A percentile compares a stretch with the other conserved stretches of the same genome.
phyloP scores from a whole-genome alignment of 2,113 vertebrate species.

The Dinomys branickii region DNA sequence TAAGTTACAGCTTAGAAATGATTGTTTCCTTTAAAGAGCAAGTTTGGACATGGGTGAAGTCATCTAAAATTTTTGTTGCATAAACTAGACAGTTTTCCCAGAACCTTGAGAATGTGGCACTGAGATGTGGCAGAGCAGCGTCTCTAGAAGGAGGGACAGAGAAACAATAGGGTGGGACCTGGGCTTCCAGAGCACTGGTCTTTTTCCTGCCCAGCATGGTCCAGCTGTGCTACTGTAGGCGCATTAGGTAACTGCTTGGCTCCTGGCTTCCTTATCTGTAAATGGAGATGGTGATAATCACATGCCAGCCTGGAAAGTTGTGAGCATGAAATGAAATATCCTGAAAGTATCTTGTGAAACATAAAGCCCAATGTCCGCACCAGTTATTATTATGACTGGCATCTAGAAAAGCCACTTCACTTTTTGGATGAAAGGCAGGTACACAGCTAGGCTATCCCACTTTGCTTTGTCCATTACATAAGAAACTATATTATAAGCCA shows the following conservation, averaged over 20 bases:
- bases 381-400: neutral
- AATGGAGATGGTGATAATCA: neutral
- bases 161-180: neutral
- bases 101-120: neutral
- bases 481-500: neutral
- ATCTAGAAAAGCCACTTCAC: neutral
- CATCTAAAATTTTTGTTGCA: neutral
- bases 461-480: neutral
- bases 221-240: too few species aligned
- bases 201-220: neutral
- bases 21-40: slow-evolving; percentile 25
- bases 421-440: neutral
- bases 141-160: neutral
- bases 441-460: neutral
- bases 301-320: neutral
- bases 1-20: too few species aligned
- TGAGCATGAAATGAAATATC: slow-evolving; percentile 25
- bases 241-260: neutral
- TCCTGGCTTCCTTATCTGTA: neutral
- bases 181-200: neutral
- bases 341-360: slow-evolving; percentile 1
- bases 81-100: neutral
- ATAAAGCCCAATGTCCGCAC: neutral
- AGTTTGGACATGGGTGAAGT: neutral
- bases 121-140: neutral